These are phyloP conservation scores for Gastrophryne carolinensis DNA, from an alignment of 2,797 vertebrate species.

Conservation along the genomic window DNA sequence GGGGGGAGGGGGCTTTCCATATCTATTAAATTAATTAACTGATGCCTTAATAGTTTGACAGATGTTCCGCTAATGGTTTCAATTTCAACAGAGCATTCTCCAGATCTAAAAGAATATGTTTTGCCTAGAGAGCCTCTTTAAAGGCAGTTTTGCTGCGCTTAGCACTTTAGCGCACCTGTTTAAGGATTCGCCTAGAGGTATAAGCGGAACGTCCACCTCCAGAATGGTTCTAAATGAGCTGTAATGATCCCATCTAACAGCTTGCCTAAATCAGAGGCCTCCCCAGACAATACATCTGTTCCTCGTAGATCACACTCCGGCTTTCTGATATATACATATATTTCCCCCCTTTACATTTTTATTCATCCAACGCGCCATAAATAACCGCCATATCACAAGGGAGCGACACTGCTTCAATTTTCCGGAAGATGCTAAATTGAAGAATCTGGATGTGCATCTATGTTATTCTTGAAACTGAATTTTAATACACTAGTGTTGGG, in stretches of 20 bases:
- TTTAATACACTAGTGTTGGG: too few species aligned
- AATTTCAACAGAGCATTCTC: too few species aligned
- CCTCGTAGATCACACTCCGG: constrained; percentile 45
- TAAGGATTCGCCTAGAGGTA: constrained; percentile 45
- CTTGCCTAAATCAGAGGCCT: constrained; percentile 44
- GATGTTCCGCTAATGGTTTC: too few species aligned
- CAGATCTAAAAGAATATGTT: too few species aligned
- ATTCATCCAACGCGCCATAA: constrained; percentile 45
- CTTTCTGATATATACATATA: constrained; percentile 7
- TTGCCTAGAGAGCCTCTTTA: not conserved
- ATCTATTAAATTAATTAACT: too few species aligned
- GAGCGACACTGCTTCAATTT: constrained; percentile 6
- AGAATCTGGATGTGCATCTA: not conserved
- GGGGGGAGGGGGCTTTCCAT: too few species aligned
- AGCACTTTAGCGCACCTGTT: not conserved
- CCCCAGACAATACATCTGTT: constrained; percentile 55
- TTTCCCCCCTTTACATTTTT: constrained; percentile 10
- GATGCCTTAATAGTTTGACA: too few species aligned
- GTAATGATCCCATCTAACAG: constrained; percentile 53
- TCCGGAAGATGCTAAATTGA: not conserved
- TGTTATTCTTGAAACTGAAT: too few species aligned
- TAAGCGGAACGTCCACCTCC: constrained; percentile 54
- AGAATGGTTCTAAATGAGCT: constrained; percentile 45
- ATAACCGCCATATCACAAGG: constrained; percentile 47
- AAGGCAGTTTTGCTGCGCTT: not conserved